phyloP scores from a whole-genome alignment of 2,797 vertebrate genomes.

The Lates japonicus region DNA sequence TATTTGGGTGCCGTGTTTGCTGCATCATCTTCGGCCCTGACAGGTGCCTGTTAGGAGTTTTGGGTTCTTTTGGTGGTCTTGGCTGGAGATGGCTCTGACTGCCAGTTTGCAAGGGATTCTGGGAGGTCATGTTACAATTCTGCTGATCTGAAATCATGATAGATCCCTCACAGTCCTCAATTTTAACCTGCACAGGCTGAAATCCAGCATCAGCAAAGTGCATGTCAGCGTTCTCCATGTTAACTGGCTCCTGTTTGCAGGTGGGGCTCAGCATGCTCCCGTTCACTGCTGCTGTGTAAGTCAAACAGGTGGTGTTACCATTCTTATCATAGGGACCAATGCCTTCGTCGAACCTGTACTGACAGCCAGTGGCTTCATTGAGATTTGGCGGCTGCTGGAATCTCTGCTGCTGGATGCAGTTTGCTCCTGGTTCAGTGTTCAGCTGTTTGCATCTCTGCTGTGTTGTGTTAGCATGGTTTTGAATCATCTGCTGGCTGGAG shows the following conservation, averaged over 20 bases:
- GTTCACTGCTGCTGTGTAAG: conserved; percentile 63
- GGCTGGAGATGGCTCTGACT: conserved; percentile 83
- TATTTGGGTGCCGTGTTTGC: conserved; percentile 78
- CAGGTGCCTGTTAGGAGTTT: conserved; percentile 73
- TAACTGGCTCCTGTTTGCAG: conserved; percentile 71
- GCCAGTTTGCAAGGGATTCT: conserved; percentile 78
- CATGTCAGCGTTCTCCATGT: conserved; percentile 44
- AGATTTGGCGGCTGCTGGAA: conserved; percentile 75
- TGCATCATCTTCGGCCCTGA: conserved; percentile 79
- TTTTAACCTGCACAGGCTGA: conserved; percentile 62
- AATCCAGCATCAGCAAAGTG: conserved; percentile 80
- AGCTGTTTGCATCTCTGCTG: conserved; percentile 82
- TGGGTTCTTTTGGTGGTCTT: conserved; percentile 85
- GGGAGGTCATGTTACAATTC: conserved; percentile 78
- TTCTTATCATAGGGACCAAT: conserved; percentile 68
- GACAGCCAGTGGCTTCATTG: conserved; percentile 74
- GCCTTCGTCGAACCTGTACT: conserved; percentile 75
- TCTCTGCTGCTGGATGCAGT: conserved; percentile 79
- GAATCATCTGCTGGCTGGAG: conserved; percentile 82
- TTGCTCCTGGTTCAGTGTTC: conserved; percentile 74
- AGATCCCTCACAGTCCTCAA: conserved; percentile 64
- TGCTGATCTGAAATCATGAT: conserved; percentile 81
- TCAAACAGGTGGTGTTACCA: conserved; percentile 74
- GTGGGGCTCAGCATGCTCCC: conserved; percentile 23
- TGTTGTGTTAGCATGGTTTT: conserved; percentile 70